A percentile compares a stretch with the other conserved stretches of the same genome.
Evolutionary conservation across 2,797 vertebrate genomes (phyloP).

Genomic region (Brachymystax lenok): DNA sequence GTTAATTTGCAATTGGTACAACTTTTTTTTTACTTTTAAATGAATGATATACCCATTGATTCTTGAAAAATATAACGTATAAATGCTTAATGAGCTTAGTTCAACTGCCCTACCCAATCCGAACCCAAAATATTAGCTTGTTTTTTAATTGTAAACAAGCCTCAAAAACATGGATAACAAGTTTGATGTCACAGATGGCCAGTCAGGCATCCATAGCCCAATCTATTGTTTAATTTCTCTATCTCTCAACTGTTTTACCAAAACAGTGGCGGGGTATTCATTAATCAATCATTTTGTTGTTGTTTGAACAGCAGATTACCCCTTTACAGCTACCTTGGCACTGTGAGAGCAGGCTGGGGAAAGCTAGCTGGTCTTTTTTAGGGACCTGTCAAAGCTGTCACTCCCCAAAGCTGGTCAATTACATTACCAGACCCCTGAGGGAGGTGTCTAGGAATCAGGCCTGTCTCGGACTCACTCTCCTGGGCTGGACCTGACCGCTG

Average conservation of each 20-base stretch:
- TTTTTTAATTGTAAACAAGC: too few species aligned
- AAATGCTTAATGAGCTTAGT: too few species aligned
- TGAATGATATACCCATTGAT: not conserved
- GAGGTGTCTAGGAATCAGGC: conserved; percentile 66
- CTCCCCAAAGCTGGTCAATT: conserved; percentile 69
- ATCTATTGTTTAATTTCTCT: too few species aligned
- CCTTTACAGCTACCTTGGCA: not conserved
- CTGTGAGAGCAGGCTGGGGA: conserved; percentile 49
- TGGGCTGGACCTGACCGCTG: conserved; percentile 9
- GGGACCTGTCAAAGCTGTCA: conserved; percentile 69
- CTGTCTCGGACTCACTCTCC: conserved; percentile 61
- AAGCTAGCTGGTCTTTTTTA: conserved; percentile 62
- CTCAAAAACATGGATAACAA: too few species aligned
- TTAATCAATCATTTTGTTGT: not conserved
- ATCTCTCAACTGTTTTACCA: not conserved
- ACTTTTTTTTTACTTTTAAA: not conserved
- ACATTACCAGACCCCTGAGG: conserved; percentile 61
- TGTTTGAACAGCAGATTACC: not conserved
- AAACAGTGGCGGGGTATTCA: not conserved
- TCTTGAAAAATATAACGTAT: too few species aligned
- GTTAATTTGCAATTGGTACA: not conserved
- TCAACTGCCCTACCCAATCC: too few species aligned
- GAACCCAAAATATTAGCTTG: too few species aligned
- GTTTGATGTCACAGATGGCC: too few species aligned
- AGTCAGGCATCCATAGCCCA: too few species aligned